Base-by-base conservation (phyloP, 2,888 invertebrate genomes). In the Standfussiana lucernea region DNA sequence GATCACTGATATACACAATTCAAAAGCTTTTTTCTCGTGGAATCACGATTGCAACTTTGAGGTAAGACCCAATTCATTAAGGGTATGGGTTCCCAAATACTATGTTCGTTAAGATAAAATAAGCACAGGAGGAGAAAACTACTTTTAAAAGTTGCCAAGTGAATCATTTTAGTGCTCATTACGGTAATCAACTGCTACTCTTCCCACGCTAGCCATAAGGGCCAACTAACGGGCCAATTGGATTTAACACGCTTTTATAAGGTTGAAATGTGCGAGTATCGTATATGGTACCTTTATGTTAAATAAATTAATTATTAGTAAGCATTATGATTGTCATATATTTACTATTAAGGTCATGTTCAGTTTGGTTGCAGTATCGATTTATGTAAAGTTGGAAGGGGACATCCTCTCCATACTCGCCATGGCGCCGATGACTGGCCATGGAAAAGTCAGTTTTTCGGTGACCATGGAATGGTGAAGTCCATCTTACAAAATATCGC, bases 201-300 rank as follows among this genome's bases (percentile, higher is more conserved):
- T 59, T 59, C 50, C 72, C 72, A 70, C 72, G 59, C 75, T 37
- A 50, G 65, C 35, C 56, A 45, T 37, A 61, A 28, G 59, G 68
- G 56, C 69, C 45, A 67, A 84, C 74, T 82, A 75, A 84, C 66
- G 8, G n/a, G 13, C 10, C 56, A 70, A 45, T 72, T n/a, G 37
- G 50, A 75, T 62, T 59, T 59, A 70, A n/a, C 80, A 72, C 47
- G 82, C 75, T 83, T 83, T 75, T 83, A 83, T 84, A 80, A 80
- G 70, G 45, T 72, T 84, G 69, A 72, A 50, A 64, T 37, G 13
- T 37, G 37, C n/a, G n/a, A 32, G 28, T 53, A n/a, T n/a, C n/a
- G n/a, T n/a, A n/a, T n/a, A n/a, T n/a, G n/a, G n/a, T n/a, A n/a
- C n/a, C n/a, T n/a, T n/a, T n/a, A n/a, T n/a, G n/a, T n/a, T n/a